A percentile compares a stretch with the other conserved stretches of the same genome.
Evolutionary conservation across 2,797 vertebrate species (phyloP).

Genomic region (Bradypus variegatus): DNA sequence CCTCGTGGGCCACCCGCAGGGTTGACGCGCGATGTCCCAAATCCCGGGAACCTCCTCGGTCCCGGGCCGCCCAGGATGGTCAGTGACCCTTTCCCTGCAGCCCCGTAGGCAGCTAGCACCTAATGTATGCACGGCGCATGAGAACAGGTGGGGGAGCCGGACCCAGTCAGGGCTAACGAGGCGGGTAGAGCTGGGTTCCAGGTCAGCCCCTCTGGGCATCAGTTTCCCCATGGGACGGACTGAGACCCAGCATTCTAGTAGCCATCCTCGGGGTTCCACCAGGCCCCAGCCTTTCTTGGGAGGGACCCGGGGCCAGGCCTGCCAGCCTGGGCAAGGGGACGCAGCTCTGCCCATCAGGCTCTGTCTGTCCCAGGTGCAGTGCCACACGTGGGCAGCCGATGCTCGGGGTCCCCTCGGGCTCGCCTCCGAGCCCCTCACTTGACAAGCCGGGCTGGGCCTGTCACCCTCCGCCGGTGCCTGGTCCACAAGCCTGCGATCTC

Average conservation of each 20-base stretch:
- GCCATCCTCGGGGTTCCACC: background rate
- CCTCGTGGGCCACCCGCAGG: background rate
- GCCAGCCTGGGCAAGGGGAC: too few species aligned
- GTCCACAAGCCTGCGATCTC: background rate
- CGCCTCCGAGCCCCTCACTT: background rate
- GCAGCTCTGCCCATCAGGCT: too few species aligned
- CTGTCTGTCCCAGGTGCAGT: too few species aligned
- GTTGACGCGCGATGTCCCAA: background rate
- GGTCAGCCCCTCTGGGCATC: background rate
- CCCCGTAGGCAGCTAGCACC: accelerated
- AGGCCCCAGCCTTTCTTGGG: background rate
- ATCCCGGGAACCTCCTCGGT: background rate
- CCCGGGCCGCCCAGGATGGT: accelerated
- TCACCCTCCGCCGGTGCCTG: background rate
- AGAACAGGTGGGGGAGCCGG: background rate
- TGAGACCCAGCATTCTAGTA: background rate
- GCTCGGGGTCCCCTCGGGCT: background rate
- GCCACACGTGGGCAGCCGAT: background rate
- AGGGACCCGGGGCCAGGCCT: too few species aligned
- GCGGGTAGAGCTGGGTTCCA: background rate
- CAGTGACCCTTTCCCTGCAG: accelerated
- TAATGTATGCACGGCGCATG: background rate
- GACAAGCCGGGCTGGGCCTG: too few species aligned
- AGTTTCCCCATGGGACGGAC: background rate
- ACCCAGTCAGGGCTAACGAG: background rate